Base-by-base conservation (phyloP, 1,140 invertebrate genomes). In the Drosophila asahinai region DNA sequence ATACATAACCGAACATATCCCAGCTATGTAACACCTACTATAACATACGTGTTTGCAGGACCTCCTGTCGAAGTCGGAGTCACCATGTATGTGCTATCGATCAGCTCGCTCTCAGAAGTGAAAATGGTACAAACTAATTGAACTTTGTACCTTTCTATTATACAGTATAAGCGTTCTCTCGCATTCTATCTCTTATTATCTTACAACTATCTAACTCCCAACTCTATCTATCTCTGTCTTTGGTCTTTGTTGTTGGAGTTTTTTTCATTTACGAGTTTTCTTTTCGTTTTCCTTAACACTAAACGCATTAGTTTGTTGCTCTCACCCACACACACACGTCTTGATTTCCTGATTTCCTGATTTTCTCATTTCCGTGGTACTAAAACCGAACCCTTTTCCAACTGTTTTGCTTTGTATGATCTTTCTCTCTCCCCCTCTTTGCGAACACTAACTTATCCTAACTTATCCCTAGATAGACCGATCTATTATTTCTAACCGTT, bases 81-180 rank as follows among this genome's bases (percentile, higher is more conserved):
- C 94, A 98, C 97, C 94, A 98, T 98, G 97, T 98, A 98, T 96
- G 97, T 99, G 95, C 97, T 98, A 95, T 98, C 97, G 95, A 99
- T 99, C 96, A 98, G 97, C 96, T 98, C 98, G 94, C 97, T 99
- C 94, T 98, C 97, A 94, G 98, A 99, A 97, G 98, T 99, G 94
- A 97, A 98, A 96, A 99, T 99, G 98, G 98, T 99, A 97, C 93
- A 91, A 91, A 92, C 70, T 77, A 87, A 77, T 77, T 86, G 86
- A 86, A 81, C 78, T 80, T 90, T 92, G 92, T 93, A 93, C 92
- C 87, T 91, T 77, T 80, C 64, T 81, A 60, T 68, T 80, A 75
- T 80, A 75, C 43, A 71, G 63, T 75, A 11, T 81, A 76, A 81
- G 72, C 78, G 78, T 55, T 74, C 68, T 81, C 61, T 83, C 54